phyloP scores from a whole-genome alignment of 1,140 invertebrate species.

The Solenopsis fugax region DNA sequence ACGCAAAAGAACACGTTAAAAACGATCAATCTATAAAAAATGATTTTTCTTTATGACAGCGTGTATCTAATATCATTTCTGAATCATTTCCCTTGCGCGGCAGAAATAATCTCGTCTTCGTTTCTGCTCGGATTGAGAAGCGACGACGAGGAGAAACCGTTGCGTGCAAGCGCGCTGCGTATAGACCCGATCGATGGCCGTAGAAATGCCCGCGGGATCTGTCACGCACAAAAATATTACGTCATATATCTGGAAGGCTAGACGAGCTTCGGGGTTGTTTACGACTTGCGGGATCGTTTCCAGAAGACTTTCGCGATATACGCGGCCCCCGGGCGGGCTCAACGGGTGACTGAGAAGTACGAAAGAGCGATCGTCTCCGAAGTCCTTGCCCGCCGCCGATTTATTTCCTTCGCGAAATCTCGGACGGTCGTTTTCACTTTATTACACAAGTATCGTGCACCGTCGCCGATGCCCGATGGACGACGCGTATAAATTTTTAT shows the following conservation, averaged over 20 bases:
- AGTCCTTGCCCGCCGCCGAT: slow-evolving; percentile 69
- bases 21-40: neutral
- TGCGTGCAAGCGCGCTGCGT: slow-evolving; percentile 76
- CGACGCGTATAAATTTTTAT: slow-evolving; percentile 75
- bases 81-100: slow-evolving; percentile 15
- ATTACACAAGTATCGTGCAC: slow-evolving; percentile 71
- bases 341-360: slow-evolving; percentile 78
- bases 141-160: slow-evolving; percentile 41
- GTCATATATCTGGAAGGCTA: slow-evolving; percentile 78
- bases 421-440: slow-evolving; percentile 77
- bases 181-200: slow-evolving; percentile 71
- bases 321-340: slow-evolving; percentile 66
- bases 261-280: slow-evolving; percentile 78
- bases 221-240: slow-evolving; percentile 81
- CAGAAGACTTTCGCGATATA: slow-evolving; percentile 78
- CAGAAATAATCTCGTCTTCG: slow-evolving; percentile 21
- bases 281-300: slow-evolving; percentile 80
- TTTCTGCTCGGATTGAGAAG: slow-evolving; percentile 40
- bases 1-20: neutral
- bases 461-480: slow-evolving; percentile 61
- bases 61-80: neutral
- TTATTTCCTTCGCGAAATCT: slow-evolving; percentile 75
- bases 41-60: neutral
- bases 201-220: slow-evolving; percentile 77
- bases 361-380: slow-evolving; percentile 69